Base-by-base conservation (phyloP, 2,113 vertebrate species). In the Parotia lawesii region DNA sequence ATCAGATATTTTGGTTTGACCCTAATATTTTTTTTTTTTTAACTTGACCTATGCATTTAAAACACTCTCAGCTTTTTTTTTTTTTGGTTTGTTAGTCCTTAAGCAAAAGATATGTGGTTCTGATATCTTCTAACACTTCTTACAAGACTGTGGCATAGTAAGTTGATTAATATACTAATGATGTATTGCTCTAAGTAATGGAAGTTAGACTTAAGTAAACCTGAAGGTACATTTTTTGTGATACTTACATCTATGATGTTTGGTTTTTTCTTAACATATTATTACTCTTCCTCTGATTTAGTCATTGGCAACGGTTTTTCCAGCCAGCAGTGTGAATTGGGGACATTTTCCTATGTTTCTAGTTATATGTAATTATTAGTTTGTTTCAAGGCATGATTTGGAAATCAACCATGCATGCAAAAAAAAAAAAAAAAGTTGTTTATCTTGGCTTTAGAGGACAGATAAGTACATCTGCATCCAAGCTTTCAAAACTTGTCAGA, bases 371-470 rank as follows among this genome's bases (percentile, higher is more conserved):
- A 94, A 78, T 56, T 62, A 81, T 87, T 38, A 60, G 70, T 81
- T 80, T 93, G 12, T 93, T 96, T 62, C 57, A 94, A 94, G 85
- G 29, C 50, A 80, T 62, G 28, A 74, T 93, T 76, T 94, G 40
- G 66, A 95, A 97, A 80, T 80, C 72, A 94, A 29, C 86, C 53
- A 35, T 4, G 37, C 54, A 54, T 77, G 11, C 15, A 71, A 71
- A 35, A 45, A 56, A 33, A 24, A 33, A 47, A 13, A 11, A 25
- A 31, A 25, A 33, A 15, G 28, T 72, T 85, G 79, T 95, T 95
- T 79, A 67, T 94, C 28, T 89, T 69, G 81, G 44, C n/a, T 70
- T 76, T 88, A 89, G 85, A 96, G 58, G 40, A 72, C 21, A 67
- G 40, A 69, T 90, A 94, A 95, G 40, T 90, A 50, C 77, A 69